phyloP scores from a whole-genome alignment of 2,888 invertebrate species.

The Seira ritae region DNA sequence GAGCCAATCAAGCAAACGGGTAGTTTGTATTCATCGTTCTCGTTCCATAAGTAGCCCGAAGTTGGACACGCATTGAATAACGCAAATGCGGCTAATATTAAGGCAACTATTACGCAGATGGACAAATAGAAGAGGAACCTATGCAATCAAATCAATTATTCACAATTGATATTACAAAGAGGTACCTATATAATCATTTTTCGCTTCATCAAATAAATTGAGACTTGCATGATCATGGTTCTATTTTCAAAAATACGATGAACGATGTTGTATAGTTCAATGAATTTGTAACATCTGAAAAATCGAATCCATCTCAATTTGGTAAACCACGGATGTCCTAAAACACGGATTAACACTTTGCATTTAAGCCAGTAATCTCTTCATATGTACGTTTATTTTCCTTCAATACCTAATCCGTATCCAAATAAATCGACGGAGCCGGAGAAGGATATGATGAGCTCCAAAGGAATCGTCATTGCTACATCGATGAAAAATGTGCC shows the following conservation, averaged over 20 bases:
- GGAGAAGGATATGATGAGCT: conserved; percentile 46
- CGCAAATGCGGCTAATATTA: conserved; percentile 43
- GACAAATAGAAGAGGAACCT: conserved; percentile 54
- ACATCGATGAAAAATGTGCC: conserved; percentile 66
- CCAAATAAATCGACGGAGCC: conserved; percentile 47
- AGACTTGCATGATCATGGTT: conserved; percentile 57
- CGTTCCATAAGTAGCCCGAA: conserved; percentile 45
- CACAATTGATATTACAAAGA: no score
- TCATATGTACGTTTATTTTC: no score
- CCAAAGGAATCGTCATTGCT: conserved; percentile 57
- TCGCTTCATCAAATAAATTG: no score
- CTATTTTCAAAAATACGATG: conserved; percentile 63
- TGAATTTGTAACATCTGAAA: conserved; percentile 57
- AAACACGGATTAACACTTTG: no score
- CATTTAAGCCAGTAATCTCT: no score
- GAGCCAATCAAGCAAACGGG: conserved; percentile 56
- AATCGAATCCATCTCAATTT: conserved; percentile 65
- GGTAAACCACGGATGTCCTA: conserved; percentile 47
- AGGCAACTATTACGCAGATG: conserved; percentile 32
- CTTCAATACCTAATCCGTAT: conserved; percentile 47
- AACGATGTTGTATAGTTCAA: conserved; percentile 54
- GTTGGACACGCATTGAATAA: conserved; percentile 57
- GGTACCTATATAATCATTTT: no score
- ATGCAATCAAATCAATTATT: neutral
- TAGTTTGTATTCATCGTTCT: conserved; percentile 49